Percentiles rank a stretch among this genome's conserved stretches.
These are phyloP conservation scores for Sapayoa aenigma DNA, from an alignment of 2,113 vertebrate species.

Conservation along the genomic window DNA sequence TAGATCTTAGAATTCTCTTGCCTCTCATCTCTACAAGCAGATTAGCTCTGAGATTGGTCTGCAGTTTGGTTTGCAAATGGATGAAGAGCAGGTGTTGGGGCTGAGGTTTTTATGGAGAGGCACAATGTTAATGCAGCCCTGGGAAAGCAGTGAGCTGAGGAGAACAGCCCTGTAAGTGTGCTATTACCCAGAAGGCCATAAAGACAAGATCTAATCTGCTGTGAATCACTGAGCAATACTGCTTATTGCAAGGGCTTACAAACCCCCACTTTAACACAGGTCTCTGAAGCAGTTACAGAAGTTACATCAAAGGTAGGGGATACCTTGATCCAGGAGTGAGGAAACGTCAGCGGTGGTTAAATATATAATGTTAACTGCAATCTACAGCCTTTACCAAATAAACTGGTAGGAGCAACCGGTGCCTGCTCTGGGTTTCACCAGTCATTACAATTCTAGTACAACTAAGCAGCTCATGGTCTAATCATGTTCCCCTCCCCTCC, in stretches of 20 bases:
- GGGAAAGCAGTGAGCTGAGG: background rate
- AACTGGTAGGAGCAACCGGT: background rate
- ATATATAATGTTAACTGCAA: background rate
- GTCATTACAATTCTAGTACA: background rate
- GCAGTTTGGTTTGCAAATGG: background rate
- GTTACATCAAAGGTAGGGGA: background rate
- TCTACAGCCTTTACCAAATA: background rate
- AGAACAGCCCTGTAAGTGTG: background rate
- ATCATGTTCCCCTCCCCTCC: background rate
- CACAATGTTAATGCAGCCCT: background rate
- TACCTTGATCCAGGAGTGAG: background rate
- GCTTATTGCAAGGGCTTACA: background rate
- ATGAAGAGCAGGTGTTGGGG: constrained; percentile 13
- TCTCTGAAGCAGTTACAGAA: background rate
- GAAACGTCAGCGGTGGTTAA: background rate
- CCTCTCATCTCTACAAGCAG: background rate
- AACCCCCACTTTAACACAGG: background rate
- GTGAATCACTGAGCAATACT: background rate
- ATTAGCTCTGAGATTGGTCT: background rate
- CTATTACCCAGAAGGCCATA: background rate
- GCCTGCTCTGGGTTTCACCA: background rate
- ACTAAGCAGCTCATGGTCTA: background rate
- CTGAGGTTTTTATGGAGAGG: background rate
- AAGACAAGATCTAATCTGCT: constrained; percentile 34
- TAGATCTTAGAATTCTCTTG: background rate